Conservation (phyloP, 2,113 vertebrate genomes). For the Bubalus kerabau region DNA sequence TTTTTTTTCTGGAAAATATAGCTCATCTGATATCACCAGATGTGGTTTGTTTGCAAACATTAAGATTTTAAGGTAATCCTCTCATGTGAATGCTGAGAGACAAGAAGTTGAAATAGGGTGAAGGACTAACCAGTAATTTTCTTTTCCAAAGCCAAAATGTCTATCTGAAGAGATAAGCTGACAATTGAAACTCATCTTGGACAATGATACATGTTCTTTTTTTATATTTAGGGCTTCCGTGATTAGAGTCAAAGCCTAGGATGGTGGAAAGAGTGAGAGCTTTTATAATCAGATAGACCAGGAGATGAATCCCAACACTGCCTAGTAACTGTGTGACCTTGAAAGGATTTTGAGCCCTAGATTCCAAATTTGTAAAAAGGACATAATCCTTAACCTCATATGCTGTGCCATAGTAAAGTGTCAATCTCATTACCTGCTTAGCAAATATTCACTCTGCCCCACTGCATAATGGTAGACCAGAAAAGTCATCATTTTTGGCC, state of each 20-base stretch:
- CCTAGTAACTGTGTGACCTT: background rate
- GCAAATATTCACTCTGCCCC: too few relatives aligned
- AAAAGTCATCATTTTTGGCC: background rate
- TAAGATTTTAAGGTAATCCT: background rate
- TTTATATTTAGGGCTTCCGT: background rate
- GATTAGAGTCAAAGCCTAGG: too few relatives aligned
- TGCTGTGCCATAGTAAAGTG: too few relatives aligned
- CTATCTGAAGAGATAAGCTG: background rate
- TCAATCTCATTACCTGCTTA: background rate
- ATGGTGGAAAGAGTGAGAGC: background rate
- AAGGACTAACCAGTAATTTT: background rate
- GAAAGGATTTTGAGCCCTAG: background rate
- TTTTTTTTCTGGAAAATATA: constrained; percentile 23
- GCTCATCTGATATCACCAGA: background rate
- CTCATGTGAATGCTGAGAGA: background rate
- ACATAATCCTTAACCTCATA: background rate
- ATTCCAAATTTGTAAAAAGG: background rate
- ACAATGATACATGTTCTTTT: background rate
- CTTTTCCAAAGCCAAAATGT: background rate
- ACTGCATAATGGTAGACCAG: background rate
- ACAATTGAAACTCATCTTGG: background rate
- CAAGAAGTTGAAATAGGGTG: background rate
- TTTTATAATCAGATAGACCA: background rate
- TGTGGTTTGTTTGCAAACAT: background rate
- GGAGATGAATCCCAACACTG: background rate